Percentiles rank a stretch among this genome's conserved stretches.
Conservation (phyloP, 2,113 vertebrate species). For the Rhea americana region DNA sequence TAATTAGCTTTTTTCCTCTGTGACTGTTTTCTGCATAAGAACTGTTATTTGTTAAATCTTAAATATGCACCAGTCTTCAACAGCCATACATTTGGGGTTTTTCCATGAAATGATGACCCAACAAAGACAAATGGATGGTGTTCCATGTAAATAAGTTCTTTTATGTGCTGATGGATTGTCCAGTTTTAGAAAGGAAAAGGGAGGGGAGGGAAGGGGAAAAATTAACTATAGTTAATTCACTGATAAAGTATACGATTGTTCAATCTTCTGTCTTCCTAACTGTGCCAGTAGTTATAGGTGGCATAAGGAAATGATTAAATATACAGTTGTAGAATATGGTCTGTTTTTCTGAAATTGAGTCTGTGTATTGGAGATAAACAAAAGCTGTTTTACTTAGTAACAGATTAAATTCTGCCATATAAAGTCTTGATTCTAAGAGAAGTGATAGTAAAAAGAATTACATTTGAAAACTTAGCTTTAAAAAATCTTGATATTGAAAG, state of each 20-base stretch:
- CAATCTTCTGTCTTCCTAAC: not conserved
- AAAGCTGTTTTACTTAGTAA: constrained; percentile 1
- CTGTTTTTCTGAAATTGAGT: not conserved
- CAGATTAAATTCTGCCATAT: not conserved
- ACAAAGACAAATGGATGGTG: constrained; percentile 24
- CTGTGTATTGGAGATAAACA: not conserved
- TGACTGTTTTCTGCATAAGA: constrained; percentile 48
- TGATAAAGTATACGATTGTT: constrained; percentile 15
- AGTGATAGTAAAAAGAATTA: not conserved
- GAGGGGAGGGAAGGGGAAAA: not conserved
- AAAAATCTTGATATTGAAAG: not conserved
- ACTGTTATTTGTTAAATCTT: constrained; percentile 54
- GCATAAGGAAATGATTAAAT: constrained; percentile 9
- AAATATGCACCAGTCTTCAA: constrained; percentile 37
- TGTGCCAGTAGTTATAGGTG: not conserved
- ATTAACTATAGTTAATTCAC: constrained; percentile 18
- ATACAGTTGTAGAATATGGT: not conserved
- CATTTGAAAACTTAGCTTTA: not conserved
- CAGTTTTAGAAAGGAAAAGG: constrained; percentile 21
- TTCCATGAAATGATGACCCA: constrained; percentile 14
- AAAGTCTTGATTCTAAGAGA: not conserved
- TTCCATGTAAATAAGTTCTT: constrained; percentile 57
- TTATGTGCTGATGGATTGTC: constrained; percentile 40
- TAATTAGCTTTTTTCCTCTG: constrained; percentile 65
- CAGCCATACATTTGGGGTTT: constrained; percentile 29